Evolutionary conservation across 2,888 invertebrate genomes (phyloP).

Genomic region (Slavum lentiscoides): DNA sequence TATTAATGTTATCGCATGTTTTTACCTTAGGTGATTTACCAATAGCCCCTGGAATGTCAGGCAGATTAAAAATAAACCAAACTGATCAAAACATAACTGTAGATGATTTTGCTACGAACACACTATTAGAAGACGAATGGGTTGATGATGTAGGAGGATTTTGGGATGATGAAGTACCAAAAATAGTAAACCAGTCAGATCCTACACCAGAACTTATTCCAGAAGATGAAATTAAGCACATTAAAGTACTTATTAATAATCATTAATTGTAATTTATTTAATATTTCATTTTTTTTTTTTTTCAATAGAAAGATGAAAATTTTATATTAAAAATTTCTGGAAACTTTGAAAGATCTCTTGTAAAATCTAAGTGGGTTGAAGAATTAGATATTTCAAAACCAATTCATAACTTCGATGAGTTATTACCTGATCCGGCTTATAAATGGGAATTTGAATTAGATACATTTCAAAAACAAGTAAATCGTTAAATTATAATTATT

Average conservation of each 20-base stretch:
- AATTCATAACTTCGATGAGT: slow-evolving; percentile 77
- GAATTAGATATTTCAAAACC: slow-evolving; percentile 80
- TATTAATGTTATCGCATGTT: neutral
- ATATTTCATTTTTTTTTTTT: neutral
- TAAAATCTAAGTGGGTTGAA: slow-evolving; percentile 83
- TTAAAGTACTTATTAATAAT: slow-evolving; percentile 19
- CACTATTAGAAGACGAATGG: slow-evolving; percentile 26
- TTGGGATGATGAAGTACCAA: slow-evolving; percentile 47
- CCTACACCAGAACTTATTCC: slow-evolving; percentile 23
- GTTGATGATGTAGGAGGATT: slow-evolving; percentile 33
- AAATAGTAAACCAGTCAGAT: neutral
- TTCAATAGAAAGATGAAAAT: slow-evolving; percentile 59
- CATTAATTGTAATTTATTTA: neutral
- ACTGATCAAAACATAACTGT: slow-evolving; percentile 24
- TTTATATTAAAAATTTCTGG: slow-evolving; percentile 73
- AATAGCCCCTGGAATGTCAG: slow-evolving; percentile 35
- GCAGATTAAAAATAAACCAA: slow-evolving; percentile 25
- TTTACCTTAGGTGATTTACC: slow-evolving; percentile 33
- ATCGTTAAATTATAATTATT: neutral
- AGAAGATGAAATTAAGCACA: slow-evolving; percentile 41
- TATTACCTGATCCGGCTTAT: slow-evolving; percentile 82
- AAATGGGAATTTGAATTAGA: slow-evolving; percentile 90
- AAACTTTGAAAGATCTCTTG: slow-evolving; percentile 60
- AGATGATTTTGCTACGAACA: neutral
- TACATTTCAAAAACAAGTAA: slow-evolving; percentile 89